Evolutionary conservation across 1,140 invertebrate genomes (phyloP).

Genomic region (Phthorimaea operculella): DNA sequence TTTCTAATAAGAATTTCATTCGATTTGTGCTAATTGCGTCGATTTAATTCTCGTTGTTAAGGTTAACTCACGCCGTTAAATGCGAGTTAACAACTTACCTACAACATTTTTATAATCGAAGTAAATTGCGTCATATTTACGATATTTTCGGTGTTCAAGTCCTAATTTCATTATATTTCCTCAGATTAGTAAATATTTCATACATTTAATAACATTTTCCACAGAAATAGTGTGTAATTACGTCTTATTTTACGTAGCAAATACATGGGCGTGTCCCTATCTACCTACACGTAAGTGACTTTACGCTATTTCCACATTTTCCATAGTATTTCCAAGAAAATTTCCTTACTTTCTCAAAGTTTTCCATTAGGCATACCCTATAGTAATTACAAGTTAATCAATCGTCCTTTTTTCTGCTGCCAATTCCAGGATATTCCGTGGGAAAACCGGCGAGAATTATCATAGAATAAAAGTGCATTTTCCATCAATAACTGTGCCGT

Average conservation of each 20-base stretch:
- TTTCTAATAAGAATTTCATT: neutral
- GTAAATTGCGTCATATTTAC: neutral
- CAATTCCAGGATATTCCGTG: neutral
- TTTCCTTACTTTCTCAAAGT: neutral
- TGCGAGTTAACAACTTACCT: neutral
- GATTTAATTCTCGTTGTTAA: neutral
- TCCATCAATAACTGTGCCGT: neutral
- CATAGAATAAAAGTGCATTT: neutral
- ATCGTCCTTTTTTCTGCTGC: neutral
- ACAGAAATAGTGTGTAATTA: neutral
- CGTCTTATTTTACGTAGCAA: neutral
- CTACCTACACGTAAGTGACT: too few relatives aligned
- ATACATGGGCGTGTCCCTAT: neutral
- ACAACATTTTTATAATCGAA: neutral
- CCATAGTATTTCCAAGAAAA: too few relatives aligned
- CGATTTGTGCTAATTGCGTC: conserved; percentile 4
- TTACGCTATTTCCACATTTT: too few relatives aligned
- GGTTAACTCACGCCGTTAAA: neutral
- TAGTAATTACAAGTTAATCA: neutral
- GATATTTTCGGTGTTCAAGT: neutral
- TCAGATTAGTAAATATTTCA: neutral
- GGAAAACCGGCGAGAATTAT: neutral
- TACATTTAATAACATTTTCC: neutral
- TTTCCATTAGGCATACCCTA: neutral
- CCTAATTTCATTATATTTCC: neutral